Percentiles rank a stretch among this genome's conserved stretches.
Evolutionary conservation across 2,888 invertebrate species (phyloP).

Genomic region (Mesopsocus fuscifrons): DNA sequence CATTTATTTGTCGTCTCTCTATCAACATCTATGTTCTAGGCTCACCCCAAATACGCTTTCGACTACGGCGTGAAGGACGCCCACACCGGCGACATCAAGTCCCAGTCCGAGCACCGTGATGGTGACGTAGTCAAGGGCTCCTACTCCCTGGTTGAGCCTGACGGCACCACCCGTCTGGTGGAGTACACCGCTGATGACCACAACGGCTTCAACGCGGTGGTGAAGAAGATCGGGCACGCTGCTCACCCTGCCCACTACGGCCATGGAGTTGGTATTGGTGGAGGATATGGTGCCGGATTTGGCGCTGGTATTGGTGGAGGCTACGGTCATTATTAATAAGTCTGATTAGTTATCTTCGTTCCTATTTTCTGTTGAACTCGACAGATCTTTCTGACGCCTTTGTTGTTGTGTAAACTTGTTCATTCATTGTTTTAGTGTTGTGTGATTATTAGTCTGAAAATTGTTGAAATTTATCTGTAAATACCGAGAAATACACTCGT

Average conservation of each 20-base stretch:
- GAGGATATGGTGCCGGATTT: too few relatives aligned
- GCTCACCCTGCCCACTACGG: conserved; percentile 17
- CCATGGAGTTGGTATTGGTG: neutral
- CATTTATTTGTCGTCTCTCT: too few relatives aligned
- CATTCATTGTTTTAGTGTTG: too few relatives aligned
- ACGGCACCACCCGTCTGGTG: conserved; percentile 40
- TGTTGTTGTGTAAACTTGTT: too few relatives aligned
- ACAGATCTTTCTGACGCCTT: too few relatives aligned
- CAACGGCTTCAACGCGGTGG: conserved; percentile 39
- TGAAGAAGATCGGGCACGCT: conserved; percentile 23
- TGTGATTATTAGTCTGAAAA: too few relatives aligned
- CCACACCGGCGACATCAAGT: conserved; percentile 52
- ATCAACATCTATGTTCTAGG: conserved; percentile 13
- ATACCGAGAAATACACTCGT: too few relatives aligned
- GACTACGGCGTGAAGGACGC: conserved; percentile 50
- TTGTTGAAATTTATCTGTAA: too few relatives aligned
- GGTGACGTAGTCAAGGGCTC: conserved; percentile 55
- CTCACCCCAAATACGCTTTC: conserved; percentile 45
- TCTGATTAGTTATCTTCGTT: too few relatives aligned
- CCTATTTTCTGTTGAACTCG: too few relatives aligned
- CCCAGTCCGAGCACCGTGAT: conserved; percentile 45
- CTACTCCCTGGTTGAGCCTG: conserved; percentile 42
- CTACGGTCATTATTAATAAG: too few relatives aligned
- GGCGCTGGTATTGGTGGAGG: too few relatives aligned
- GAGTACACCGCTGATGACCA: conserved; percentile 42